phyloP scores from a whole-genome alignment of 2,113 vertebrate genomes.

The Plestiodon gilberti region DNA sequence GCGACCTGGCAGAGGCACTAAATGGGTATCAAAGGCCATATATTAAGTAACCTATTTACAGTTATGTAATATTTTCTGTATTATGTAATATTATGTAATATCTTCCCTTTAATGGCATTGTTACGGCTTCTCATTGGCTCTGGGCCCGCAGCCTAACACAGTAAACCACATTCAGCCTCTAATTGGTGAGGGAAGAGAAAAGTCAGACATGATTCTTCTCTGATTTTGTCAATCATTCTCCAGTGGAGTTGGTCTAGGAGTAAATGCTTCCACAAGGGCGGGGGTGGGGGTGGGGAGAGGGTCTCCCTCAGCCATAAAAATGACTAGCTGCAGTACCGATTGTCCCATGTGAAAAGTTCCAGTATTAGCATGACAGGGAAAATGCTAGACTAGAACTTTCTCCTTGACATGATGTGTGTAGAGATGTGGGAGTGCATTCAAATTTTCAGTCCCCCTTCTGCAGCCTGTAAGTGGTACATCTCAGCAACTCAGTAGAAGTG shows the following conservation, averaged over 20 bases:
- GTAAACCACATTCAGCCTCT: not conserved
- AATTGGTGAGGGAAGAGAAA: not conserved
- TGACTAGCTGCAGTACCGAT: too few relatives aligned
- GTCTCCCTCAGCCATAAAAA: not conserved
- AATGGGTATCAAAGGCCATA: not conserved
- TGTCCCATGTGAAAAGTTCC: not conserved
- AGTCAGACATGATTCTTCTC: not conserved
- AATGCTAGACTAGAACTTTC: not conserved
- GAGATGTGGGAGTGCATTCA: not conserved
- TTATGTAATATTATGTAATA: not conserved
- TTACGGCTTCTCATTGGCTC: not conserved
- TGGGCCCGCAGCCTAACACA: not conserved
- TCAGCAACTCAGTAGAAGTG: not conserved
- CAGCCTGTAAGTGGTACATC: not conserved
- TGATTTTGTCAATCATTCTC: not conserved
- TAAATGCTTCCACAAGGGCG: not conserved
- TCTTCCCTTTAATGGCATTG: too few relatives aligned
- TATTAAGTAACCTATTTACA: not conserved
- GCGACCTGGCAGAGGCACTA: not conserved
- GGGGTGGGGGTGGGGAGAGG: not conserved
- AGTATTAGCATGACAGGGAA: not conserved
- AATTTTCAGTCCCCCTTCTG: not conserved
- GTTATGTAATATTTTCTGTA: too few relatives aligned
- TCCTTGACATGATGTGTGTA: not conserved
- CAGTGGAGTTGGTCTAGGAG: not conserved